Evolutionary conservation across 2,797 vertebrate genomes (phyloP).

Genomic region (Xerus rutilus): DNA sequence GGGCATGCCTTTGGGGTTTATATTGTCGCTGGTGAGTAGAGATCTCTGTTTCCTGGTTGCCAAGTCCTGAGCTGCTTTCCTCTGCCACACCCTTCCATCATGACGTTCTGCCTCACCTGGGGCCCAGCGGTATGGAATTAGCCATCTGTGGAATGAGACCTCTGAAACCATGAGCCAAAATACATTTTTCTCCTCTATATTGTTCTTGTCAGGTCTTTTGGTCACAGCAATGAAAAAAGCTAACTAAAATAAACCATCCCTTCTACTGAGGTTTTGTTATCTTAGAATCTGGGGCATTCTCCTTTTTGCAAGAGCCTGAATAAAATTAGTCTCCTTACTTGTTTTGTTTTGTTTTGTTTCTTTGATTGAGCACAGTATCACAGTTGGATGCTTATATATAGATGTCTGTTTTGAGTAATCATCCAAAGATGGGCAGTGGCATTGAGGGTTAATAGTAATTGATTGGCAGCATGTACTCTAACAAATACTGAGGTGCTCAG

Average conservation of each 20-base stretch:
- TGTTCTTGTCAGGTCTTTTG: too few species aligned
- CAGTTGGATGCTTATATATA: background rate
- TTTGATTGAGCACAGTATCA: background rate
- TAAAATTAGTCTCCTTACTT: background rate
- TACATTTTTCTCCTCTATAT: too few species aligned
- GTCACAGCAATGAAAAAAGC: too few species aligned
- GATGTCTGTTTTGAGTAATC: background rate
- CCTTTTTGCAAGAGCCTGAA: background rate
- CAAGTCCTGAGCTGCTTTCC: too few species aligned
- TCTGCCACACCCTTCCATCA: too few species aligned
- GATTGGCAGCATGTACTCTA: background rate
- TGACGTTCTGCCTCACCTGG: too few species aligned
- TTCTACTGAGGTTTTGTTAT: background rate
- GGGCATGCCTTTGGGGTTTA: too few species aligned
- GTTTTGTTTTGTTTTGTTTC: background rate
- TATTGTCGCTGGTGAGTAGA: too few species aligned
- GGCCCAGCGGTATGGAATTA: too few species aligned
- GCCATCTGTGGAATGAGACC: too few species aligned
- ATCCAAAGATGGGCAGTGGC: background rate
- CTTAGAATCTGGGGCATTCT: background rate
- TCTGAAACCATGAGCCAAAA: too few species aligned
- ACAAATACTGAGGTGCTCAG: background rate
- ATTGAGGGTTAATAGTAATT: background rate
- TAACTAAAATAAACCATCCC: background rate
- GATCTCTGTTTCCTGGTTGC: too few species aligned